Conservation (phyloP, 2,888 invertebrate species). For the Lypha dubia region DNA sequence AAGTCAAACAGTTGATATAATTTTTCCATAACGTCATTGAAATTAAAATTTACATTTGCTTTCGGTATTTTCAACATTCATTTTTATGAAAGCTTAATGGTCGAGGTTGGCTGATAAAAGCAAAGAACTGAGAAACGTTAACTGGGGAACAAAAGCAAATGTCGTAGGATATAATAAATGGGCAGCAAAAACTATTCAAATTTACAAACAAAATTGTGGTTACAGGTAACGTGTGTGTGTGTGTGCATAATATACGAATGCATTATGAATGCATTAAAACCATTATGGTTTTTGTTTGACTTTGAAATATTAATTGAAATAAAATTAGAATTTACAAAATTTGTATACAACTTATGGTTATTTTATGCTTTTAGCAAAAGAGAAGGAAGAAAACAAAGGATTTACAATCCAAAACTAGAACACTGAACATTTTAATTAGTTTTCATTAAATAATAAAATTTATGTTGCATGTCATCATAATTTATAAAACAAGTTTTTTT, state of each 20-base stretch:
- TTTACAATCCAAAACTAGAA: neutral
- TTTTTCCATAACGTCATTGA: neutral
- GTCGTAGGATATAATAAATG: constrained; percentile 20
- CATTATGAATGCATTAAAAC: constrained; percentile 11
- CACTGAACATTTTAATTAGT: too few relatives aligned
- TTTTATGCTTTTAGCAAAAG: constrained; percentile 1
- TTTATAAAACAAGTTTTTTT: too few relatives aligned
- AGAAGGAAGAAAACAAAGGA: neutral
- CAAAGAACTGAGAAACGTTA: neutral
- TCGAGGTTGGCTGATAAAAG: neutral
- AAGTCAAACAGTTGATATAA: neutral
- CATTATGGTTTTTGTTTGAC: neutral
- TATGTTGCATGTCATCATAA: too few relatives aligned
- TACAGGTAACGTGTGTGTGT: constrained; percentile 33
- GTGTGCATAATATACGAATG: neutral
- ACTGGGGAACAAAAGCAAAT: neutral
- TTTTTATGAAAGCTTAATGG: neutral
- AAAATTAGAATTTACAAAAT: neutral
- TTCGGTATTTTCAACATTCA: neutral
- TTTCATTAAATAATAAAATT: too few relatives aligned
- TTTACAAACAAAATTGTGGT: constrained; percentile 31
- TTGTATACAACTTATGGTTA: neutral
- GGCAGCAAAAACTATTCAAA: constrained; percentile 19
- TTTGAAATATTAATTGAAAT: constrained; percentile 44
- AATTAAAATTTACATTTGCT: neutral